These are phyloP conservation scores for Rugalucina vietnamica DNA, from an alignment of 2,888 invertebrate genomes.

Conservation along the genomic window DNA sequence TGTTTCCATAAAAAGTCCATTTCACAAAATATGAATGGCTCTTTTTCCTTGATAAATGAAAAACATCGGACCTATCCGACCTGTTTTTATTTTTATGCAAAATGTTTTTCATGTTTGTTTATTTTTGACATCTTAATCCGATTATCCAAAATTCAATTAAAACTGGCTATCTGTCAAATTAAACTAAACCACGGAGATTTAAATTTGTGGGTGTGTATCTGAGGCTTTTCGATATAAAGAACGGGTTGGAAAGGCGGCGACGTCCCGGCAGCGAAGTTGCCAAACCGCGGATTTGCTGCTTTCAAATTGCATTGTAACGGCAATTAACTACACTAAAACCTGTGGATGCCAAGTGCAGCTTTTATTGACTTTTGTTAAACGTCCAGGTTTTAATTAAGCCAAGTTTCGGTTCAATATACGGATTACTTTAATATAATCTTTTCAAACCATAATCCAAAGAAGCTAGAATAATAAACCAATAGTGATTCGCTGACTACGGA, in stretches of 20 bases:
- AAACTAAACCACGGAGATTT: neutral
- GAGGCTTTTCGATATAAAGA: neutral
- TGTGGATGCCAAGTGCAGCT: neutral
- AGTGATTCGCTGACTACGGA: neutral
- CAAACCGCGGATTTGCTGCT: neutral
- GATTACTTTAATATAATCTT: conserved; percentile 4
- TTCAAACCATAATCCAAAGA: neutral
- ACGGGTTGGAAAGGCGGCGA: neutral
- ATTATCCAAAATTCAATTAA: neutral
- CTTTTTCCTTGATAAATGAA: too few species aligned
- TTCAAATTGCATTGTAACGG: neutral
- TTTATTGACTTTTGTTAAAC: neutral
- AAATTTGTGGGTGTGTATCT: neutral
- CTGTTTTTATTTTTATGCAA: too few species aligned
- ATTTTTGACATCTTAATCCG: neutral
- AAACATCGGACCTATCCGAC: too few species aligned
- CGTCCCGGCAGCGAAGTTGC: neutral
- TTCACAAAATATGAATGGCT: too few species aligned
- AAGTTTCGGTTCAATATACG: neutral
- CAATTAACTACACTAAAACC: neutral
- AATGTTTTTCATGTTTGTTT: neutral
- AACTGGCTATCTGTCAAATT: neutral
- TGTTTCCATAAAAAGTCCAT: too few species aligned
- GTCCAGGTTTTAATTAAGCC: neutral
- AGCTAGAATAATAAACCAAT: neutral